Evolutionary conservation across 23 tunicate species (phyloP), one percentile per base, ranked within the genome.

Genomic region (Botrylloides violaceus): DNA sequence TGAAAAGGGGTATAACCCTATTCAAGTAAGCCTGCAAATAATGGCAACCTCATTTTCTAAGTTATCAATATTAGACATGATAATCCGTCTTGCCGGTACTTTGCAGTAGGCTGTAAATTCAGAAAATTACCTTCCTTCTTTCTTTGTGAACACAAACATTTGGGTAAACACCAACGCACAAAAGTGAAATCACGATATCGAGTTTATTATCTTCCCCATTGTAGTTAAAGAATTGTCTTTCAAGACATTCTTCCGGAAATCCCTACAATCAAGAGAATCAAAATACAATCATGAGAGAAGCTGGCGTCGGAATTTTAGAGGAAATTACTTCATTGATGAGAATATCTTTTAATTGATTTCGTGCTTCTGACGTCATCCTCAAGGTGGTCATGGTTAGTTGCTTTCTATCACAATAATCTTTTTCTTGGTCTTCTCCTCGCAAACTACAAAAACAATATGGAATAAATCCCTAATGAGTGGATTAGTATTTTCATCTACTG

Each of bases 341-440:
- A 61, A 92, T 92, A 56, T 86, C 81, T 66, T 78, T 83, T 35
- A 84, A 86, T 74, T 92, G 92, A 49, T 81, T 80, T 47, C 77
- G 80, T 1, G 98, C 98, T 64, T 92, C 98, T 87, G 90, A 92
- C 24, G 98, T 92, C 85, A 80, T 76, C 32, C 92, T 68, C 60
- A 92, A 65, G 2, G 90, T 91, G 19, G 84, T 32, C 71, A 70
- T 74, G 2, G 80, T 64, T 5, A 91, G 64, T 30, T 91, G 98
- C 61, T 92, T 84, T 39, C 64, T 77, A 26, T 79, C 86, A 65
- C 98, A 92, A 71, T 80, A 92, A 6, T 76, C 32, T 21, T 72
- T 66, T 64, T 84, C 92, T 28, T 70, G 43, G 32, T 92, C 98
- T 36, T 80, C 83, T 3, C 98, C 92, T n/a, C 83, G 74, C 84